These are phyloP conservation scores for Condylura cristata DNA, from an alignment of 2,113 vertebrate genomes.

Conservation along the genomic window DNA sequence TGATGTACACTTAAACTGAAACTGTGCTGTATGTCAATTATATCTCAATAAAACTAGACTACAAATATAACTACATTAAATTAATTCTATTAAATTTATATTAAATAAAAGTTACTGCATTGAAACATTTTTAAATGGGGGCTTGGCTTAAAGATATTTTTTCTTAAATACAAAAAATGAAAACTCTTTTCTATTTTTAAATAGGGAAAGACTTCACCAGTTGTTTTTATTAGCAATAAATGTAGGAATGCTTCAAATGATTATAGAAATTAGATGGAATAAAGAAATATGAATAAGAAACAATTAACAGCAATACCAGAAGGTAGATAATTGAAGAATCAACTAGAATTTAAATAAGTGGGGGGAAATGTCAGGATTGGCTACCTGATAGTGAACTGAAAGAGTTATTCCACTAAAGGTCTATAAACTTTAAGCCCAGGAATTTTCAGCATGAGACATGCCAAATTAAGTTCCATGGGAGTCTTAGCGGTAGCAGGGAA, in stretches of 20 bases:
- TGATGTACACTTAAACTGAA: neutral
- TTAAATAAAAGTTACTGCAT: neutral
- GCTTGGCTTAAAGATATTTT: neutral
- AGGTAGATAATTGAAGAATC: neutral
- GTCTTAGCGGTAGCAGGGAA: neutral
- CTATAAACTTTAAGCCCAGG: neutral
- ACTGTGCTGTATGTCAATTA: neutral
- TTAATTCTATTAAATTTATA: no score
- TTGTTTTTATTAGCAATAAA: neutral
- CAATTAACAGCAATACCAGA: neutral
- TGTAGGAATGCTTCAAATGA: neutral
- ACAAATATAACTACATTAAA: neutral
- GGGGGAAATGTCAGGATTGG: neutral
- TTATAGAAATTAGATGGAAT: neutral
- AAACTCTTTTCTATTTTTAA: no score
- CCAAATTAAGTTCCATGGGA: neutral
- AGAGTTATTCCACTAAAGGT: neutral
- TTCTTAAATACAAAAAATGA: no score
- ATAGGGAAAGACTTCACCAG: neutral
- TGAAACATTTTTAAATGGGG: neutral
- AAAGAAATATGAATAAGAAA: neutral
- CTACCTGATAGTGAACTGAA: neutral
- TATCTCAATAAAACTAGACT: neutral
- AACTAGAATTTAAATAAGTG: neutral
- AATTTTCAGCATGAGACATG: neutral